These are phyloP conservation scores for Eupithecia vulgata DNA, from an alignment of 2,888 invertebrate genomes.

Conservation along the genomic window DNA sequence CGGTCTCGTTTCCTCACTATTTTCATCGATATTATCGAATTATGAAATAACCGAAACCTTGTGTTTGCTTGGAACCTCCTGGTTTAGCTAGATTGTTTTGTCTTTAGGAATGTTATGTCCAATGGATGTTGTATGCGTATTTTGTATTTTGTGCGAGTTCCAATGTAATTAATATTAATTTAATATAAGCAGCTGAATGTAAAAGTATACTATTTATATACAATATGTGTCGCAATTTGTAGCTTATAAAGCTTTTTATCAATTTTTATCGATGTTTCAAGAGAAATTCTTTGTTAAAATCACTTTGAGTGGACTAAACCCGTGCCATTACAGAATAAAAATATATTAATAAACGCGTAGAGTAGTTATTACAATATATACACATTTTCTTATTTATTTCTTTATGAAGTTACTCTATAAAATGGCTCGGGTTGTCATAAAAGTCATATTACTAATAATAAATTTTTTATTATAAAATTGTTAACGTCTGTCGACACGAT, in stretches of 20 bases:
- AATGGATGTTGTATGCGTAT: conserved; percentile 4
- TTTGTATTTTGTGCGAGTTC: neutral
- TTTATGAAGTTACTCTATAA: neutral
- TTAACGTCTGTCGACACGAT: conserved; percentile 37
- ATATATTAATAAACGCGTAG: neutral
- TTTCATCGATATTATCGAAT: neutral
- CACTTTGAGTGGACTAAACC: conserved; percentile 2
- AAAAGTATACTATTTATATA: conserved; percentile 13
- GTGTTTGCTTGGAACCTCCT: neutral
- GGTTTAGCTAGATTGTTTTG: neutral
- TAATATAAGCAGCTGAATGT: neutral
- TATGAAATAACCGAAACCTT: neutral
- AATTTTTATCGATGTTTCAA: conserved; percentile 18
- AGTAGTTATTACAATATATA: neutral
- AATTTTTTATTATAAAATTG: neutral
- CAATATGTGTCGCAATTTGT: conserved; percentile 21
- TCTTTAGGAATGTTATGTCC: conserved; percentile 1
- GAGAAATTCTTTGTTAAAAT: conserved; percentile 17
- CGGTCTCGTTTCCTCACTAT: neutral
- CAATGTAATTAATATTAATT: neutral
- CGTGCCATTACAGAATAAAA: neutral
- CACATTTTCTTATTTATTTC: neutral
- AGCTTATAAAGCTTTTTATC: conserved; percentile 41
- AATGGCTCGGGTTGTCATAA: conserved; percentile 7
- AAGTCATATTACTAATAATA: neutral